phyloP scores from a whole-genome alignment of 2,888 invertebrate species.

The Encarsia formosa region DNA sequence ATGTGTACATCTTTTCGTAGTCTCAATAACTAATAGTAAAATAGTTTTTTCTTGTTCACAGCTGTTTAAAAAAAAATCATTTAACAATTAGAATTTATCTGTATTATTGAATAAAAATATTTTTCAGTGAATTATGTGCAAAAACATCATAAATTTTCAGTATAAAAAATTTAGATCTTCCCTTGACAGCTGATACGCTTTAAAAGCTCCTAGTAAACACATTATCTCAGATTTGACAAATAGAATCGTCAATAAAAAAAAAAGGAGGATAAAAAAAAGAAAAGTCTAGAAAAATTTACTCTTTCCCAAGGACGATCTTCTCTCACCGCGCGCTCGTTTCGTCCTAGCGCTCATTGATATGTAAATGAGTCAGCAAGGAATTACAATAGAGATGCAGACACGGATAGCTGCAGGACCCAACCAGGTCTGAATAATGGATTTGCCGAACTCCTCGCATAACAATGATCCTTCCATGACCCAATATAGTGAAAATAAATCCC shows the following conservation, averaged over 20 bases:
- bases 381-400: constrained; percentile 45
- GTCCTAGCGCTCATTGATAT: constrained; percentile 44
- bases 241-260: neutral
- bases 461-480: constrained; percentile 42
- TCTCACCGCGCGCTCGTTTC: constrained; percentile 27
- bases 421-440: constrained; percentile 47
- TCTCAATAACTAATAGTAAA: no score
- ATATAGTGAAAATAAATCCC: constrained; percentile 42
- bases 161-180: no score
- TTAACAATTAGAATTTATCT: no score
- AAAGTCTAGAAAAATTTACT: constrained; percentile 30
- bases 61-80: no score
- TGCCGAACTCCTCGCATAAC: constrained; percentile 43
- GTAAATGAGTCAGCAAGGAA: constrained; percentile 49
- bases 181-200: no score
- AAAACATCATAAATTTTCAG: no score
- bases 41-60: no score
- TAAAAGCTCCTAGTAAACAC: no score
- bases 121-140: no score
- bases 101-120: no score
- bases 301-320: constrained; percentile 39
- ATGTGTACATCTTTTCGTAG: no score
- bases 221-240: no score
- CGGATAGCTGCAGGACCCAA: constrained; percentile 41
- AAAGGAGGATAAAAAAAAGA: neutral